A percentile compares a stretch with the other conserved stretches of the same genome.
Conservation (phyloP, 2,113 vertebrate species). For the Atractosteus spatula region DNA sequence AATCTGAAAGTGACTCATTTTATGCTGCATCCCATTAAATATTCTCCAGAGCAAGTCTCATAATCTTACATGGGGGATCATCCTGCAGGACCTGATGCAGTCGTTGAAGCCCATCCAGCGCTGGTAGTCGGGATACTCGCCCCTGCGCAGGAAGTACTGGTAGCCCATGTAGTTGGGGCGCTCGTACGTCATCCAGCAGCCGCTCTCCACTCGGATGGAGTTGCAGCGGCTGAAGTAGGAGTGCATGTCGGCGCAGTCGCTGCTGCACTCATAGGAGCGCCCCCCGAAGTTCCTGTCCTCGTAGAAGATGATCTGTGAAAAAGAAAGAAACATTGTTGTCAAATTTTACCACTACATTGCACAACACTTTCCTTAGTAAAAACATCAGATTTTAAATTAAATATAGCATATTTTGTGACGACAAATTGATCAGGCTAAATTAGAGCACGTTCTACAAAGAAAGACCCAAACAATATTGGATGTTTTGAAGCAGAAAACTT, state of each 20-base stretch:
- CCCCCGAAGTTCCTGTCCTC: slow-evolving; percentile 36
- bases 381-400: too few relatives aligned
- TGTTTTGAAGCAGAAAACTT: too few relatives aligned
- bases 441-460: too few relatives aligned
- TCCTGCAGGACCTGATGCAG: slow-evolving; percentile 57
- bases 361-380: too few relatives aligned
- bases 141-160: slow-evolving; percentile 60
- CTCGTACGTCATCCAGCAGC: slow-evolving; percentile 64
- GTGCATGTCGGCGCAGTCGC: slow-evolving; percentile 55
- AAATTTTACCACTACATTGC: too few relatives aligned
- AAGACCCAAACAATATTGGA: too few relatives aligned
- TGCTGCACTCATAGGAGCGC: slow-evolving; percentile 40
- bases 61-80: slow-evolving; percentile 50
- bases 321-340: too few relatives aligned
- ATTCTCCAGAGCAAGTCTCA: too few relatives aligned
- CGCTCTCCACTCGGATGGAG: slow-evolving; percentile 61
- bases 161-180: slow-evolving; percentile 57
- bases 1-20: too few relatives aligned
- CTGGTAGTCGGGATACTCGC: slow-evolving; percentile 62
- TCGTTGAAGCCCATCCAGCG: slow-evolving; percentile 64
- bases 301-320: slow-evolving; percentile 33
- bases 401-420: too few relatives aligned
- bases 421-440: too few relatives aligned
- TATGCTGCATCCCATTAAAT: too few relatives aligned
- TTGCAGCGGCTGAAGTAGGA: slow-evolving; percentile 65